These are phyloP conservation scores for Oncorhynchus kisutch DNA, from an alignment of 2,113 vertebrate genomes.

Conservation along the genomic window DNA sequence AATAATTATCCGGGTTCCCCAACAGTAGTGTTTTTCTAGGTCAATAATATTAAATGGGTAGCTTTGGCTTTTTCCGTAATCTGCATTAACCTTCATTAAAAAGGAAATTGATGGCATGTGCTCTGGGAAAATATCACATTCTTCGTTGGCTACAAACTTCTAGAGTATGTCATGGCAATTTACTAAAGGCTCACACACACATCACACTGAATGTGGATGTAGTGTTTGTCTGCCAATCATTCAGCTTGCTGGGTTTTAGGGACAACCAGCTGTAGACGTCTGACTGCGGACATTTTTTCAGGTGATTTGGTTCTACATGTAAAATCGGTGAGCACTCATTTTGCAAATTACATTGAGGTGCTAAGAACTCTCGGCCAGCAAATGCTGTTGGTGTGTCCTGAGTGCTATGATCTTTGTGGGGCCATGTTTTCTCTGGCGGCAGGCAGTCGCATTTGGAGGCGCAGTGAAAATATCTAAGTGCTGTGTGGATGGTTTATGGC, in stretches of 20 bases:
- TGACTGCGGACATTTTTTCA: no score
- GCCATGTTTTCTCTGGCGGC: constrained; percentile 38
- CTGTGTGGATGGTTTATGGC: constrained; percentile 60
- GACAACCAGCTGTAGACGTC: constrained; percentile 41
- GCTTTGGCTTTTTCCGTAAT: constrained; percentile 8
- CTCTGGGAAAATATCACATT: constrained; percentile 18
- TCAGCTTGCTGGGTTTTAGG: constrained; percentile 31
- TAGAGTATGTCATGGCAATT: constrained; percentile 28
- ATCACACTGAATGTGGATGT: constrained; percentile 31
- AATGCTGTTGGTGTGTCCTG: constrained; percentile 36
- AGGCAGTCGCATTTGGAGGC: constrained; percentile 37
- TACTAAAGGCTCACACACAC: constrained; percentile 26
- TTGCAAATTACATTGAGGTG: no score
- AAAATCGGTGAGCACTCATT: no score
- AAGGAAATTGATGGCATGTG: constrained; percentile 14
- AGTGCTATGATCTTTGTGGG: constrained; percentile 52
- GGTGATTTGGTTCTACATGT: no score
- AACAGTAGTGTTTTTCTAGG: constrained; percentile 34
- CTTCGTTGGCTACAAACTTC: constrained; percentile 24
- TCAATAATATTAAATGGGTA: constrained; percentile 40
- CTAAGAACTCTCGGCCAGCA: no score
- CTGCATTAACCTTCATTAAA: constrained; percentile 40
- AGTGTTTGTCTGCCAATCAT: constrained; percentile 29
- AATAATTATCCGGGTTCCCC: constrained; percentile 26
- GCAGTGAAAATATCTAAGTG: constrained; percentile 44